phyloP scores from a whole-genome alignment of 1,140 invertebrate genomes.

The Temnothorax longispinosus region DNA sequence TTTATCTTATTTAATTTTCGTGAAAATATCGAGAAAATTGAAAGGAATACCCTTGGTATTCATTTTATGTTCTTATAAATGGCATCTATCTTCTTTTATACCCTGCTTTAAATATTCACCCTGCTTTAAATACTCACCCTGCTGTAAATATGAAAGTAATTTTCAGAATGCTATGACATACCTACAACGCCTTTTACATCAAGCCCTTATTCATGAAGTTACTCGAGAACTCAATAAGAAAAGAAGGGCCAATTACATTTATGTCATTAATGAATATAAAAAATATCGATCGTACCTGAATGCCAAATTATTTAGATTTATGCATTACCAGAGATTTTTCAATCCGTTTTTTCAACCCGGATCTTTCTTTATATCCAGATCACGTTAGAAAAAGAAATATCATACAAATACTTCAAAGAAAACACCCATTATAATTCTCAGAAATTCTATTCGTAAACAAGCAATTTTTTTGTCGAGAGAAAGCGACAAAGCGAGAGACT shows the following conservation, averaged over 20 bases:
- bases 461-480: not conserved
- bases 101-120: not conserved
- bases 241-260: not conserved
- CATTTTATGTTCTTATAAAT: not conserved
- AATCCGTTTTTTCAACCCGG: too few species aligned
- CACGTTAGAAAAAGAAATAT: not conserved
- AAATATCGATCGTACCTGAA: not conserved
- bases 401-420: not conserved
- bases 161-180: not conserved
- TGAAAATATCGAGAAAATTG: not conserved
- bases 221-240: not conserved
- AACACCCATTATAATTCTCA: not conserved
- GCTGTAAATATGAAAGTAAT: not conserved
- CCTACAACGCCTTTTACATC: not conserved
- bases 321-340: not conserved
- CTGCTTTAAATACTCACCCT: not conserved
- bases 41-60: not conserved
- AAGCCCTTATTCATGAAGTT: not conserved
- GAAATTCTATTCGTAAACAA: not conserved
- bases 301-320: not conserved
- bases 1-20: not conserved
- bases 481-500: not conserved
- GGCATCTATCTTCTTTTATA: not conserved
- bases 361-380: not conserved
- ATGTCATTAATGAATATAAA: not conserved